phyloP scores from a whole-genome alignment of 2,888 invertebrate genomes.

The Harpalus rufipes region DNA sequence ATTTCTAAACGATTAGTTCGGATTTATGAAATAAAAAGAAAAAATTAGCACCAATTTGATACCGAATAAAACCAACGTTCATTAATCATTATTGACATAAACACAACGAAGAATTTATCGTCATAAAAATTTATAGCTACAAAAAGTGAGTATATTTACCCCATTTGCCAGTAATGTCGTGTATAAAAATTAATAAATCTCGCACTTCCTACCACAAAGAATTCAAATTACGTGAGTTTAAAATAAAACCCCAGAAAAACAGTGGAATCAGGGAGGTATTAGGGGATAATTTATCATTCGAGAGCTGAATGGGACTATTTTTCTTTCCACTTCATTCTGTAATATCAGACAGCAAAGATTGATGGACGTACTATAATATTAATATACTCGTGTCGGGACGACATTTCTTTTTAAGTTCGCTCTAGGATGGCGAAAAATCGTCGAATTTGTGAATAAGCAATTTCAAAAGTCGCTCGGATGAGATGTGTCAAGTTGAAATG shows the following conservation, averaged over 20 bases:
- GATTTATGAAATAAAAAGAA: not conserved
- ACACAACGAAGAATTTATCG: slow-evolving; percentile 10
- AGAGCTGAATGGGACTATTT: slow-evolving; percentile 61
- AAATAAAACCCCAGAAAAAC: slow-evolving; percentile 17
- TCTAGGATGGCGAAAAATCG: slow-evolving; percentile 29
- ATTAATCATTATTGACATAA: slow-evolving; percentile 20
- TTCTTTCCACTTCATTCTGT: slow-evolving; percentile 63
- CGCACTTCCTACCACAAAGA: not conserved
- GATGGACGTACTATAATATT: slow-evolving; percentile 63
- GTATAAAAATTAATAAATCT: slow-evolving; percentile 26
- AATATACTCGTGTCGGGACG: slow-evolving; percentile 60
- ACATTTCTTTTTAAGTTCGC: slow-evolving; percentile 54
- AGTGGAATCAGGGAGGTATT: slow-evolving; percentile 36
- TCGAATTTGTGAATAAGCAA: slow-evolving; percentile 48
- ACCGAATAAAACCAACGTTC: not conserved
- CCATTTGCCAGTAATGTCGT: not conserved
- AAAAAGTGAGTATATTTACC: slow-evolving; percentile 9
- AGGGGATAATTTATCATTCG: slow-evolving; percentile 60
- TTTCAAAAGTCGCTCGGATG: slow-evolving; percentile 47
- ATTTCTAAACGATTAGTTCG: not conserved
- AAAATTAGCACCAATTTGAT: not conserved
- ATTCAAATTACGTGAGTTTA: not conserved
- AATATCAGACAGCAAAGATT: slow-evolving; percentile 63
- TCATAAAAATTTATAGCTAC: slow-evolving; percentile 3
- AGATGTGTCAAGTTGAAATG: slow-evolving; percentile 49